These are phyloP conservation scores for Lasius platythorax DNA, from an alignment of 2,888 invertebrate genomes.

Conservation along the genomic window DNA sequence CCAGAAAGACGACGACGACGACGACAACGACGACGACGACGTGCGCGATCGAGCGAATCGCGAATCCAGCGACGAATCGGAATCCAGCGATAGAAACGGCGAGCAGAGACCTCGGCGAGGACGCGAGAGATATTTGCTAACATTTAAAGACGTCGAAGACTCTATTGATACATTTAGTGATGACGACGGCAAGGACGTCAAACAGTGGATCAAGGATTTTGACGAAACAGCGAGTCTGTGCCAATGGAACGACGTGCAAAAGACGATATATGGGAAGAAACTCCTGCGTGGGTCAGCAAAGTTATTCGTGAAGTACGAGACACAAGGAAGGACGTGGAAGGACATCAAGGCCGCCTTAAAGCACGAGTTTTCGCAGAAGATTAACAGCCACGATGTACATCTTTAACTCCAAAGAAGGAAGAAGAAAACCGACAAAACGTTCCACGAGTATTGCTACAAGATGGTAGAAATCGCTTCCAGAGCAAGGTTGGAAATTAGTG, in stretches of 20 bases:
- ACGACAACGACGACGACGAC: not conserved
- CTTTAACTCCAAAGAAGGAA: constrained; percentile 27
- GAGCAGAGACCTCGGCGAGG: not conserved
- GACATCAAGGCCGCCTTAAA: constrained; percentile 34
- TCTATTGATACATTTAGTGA: constrained; percentile 61
- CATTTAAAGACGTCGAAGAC: constrained; percentile 60
- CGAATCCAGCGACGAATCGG: not conserved
- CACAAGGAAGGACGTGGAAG: constrained; percentile 45
- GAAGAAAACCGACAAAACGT: constrained; percentile 50
- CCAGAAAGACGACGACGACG: not conserved
- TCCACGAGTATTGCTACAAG: constrained; percentile 56
- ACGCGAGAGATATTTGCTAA: not conserved
- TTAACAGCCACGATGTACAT: constrained; percentile 55
- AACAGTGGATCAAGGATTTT: constrained; percentile 58
- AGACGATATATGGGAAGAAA: not conserved
- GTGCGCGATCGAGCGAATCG: not conserved
- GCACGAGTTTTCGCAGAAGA: constrained; percentile 43
- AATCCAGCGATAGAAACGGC: not conserved
- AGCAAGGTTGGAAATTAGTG: constrained; percentile 35
- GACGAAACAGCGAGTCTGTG: constrained; percentile 55
- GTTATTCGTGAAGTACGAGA: not conserved
- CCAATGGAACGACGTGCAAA: not conserved
- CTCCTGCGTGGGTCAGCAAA: not conserved
- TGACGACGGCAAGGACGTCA: constrained; percentile 42
- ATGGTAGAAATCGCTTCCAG: constrained; percentile 57